Evolutionary conservation across 2,888 invertebrate species (phyloP), one percentile per base, ranked within the genome.

Genomic region (Eubasilissa splendida): DNA sequence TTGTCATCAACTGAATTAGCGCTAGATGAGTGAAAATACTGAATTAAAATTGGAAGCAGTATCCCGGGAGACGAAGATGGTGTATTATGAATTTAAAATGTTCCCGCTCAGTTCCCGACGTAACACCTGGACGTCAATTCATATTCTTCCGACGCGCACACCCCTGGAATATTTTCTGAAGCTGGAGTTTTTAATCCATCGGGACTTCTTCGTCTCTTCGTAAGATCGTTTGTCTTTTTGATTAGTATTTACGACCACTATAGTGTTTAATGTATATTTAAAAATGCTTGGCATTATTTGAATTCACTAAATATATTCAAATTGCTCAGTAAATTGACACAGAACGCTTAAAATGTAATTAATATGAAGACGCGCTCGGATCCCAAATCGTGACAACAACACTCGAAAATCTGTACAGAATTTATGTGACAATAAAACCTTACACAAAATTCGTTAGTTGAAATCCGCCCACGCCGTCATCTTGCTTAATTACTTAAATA

Each of bases 401-500:
- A 33, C 71, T 73, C 7, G 33, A 68, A 56, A 56, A 58, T 73
- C 71, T 31, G 71, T 33, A 33, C 31, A 73, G 14, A 73, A 73
- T 73, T 73, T 73, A 73, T 73, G 71, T 73, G 54, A 54, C 71
- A 73, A 56, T 73, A 73, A 73, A 73, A 73, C 71, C 78, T 53
- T 73, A 73, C 73, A 78, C 60, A 63, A 78, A 60, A 79, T 79
- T 79, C 75, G 79, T 79, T 79, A 79, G 74, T 66, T 74, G 8
- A 68, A 54, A 75, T 68, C 56, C 75, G 58, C 79, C 79, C 75
- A 75, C 79, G 50, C 53, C 52, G 52, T 63, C 78, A 0, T 54
- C 63, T 66, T 66, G 59, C 56, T 79, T 79, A 79, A 79, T 79
- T 79, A 79, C 79, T 59, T 14, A 9, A 71, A 77, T 80, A 80